Conservation (phyloP, 2,113 vertebrate genomes). For the Kobus ellipsiprymnus region DNA sequence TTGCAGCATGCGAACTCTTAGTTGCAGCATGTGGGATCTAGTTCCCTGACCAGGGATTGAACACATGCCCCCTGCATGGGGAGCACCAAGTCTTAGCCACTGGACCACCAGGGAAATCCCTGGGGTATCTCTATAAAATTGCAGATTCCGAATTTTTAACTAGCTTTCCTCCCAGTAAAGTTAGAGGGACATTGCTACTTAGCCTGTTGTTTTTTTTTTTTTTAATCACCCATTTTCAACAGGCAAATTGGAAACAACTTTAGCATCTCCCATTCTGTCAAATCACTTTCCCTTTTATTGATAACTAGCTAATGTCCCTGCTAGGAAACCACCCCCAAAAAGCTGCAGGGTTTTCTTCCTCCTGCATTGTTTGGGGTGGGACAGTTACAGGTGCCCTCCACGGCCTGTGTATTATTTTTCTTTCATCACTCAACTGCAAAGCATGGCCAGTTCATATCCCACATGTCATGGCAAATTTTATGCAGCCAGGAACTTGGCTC, state of each 20-base stretch:
- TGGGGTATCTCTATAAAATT: neutral
- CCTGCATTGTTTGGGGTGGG: too few relatives aligned
- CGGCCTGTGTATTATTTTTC: neutral
- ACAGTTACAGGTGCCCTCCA: neutral
- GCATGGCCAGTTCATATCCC: neutral
- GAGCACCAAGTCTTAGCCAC: neutral
- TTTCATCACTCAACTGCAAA: neutral
- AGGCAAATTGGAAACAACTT: neutral
- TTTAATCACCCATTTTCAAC: neutral
- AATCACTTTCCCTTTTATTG: neutral
- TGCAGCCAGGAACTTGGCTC: neutral
- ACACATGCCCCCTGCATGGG: neutral
- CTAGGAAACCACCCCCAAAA: neutral
- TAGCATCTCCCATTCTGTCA: neutral
- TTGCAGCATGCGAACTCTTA: neutral
- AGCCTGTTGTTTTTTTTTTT: neutral
- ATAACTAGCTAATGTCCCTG: neutral
- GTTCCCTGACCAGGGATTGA: neutral
- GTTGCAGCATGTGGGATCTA: neutral
- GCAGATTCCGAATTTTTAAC: neutral
- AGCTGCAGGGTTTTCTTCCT: neutral
- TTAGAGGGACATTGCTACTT: neutral
- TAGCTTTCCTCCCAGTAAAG: neutral
- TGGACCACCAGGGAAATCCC: neutral
- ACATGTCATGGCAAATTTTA: neutral